phyloP scores from a whole-genome alignment of 2,113 vertebrate species.

The Chunga burmeisteri region DNA sequence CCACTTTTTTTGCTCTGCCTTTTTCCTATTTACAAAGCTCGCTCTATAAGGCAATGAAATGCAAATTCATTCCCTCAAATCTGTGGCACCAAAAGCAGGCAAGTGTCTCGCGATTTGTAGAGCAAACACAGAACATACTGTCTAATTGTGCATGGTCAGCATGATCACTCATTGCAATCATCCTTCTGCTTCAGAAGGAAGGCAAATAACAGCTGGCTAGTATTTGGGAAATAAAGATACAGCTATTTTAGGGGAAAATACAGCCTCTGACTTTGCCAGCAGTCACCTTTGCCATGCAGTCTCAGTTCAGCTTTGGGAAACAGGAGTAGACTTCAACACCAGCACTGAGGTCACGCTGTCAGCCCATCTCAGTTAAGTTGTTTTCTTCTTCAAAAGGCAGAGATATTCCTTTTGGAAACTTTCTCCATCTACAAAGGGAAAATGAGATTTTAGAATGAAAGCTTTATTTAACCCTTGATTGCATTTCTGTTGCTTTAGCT shows the following conservation, averaged over 20 bases:
- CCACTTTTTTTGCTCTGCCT: not conserved
- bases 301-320: not conserved
- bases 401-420: not conserved
- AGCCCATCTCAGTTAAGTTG: not conserved
- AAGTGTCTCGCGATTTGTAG: rapidly evolving
- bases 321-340: not conserved
- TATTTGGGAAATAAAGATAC: rapidly evolving
- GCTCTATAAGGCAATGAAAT: rapidly evolving
- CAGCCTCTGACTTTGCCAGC: not conserved
- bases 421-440: not conserved
- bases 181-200: not conserved
- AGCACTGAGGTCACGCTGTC: not conserved
- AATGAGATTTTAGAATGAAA: not conserved
- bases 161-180: rapidly evolving
- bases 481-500: not conserved
- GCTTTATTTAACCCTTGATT: not conserved
- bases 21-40: rapidly evolving
- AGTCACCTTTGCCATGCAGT: not conserved
- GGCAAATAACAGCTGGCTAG: rapidly evolving
- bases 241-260: not conserved
- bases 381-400: not conserved
- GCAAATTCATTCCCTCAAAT: not conserved
- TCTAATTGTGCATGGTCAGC: rapidly evolving
- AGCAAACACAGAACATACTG: rapidly evolving
- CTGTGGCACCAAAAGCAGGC: rapidly evolving